Conservation (phyloP, 2,113 vertebrate species). For the Hypanus sabinus region DNA sequence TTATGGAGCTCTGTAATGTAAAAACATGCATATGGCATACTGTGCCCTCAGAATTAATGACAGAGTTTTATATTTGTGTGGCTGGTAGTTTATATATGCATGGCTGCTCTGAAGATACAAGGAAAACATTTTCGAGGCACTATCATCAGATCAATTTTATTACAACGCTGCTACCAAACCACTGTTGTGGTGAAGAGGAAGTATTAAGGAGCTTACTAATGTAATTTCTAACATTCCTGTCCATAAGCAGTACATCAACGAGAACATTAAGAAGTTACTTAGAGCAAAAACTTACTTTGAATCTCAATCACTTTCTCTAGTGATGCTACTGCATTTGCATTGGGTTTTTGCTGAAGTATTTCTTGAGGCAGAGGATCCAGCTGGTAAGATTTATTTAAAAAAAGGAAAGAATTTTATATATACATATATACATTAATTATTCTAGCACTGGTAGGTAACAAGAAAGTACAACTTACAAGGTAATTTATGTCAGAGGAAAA, state of each 20-base stretch:
- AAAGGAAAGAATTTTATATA: background rate
- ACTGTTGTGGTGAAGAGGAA: too few relatives aligned
- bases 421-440: background rate
- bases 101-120: background rate
- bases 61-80: background rate
- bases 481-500: background rate
- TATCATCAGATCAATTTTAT: background rate
- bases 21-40: background rate
- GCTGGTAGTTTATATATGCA: background rate
- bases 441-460: background rate
- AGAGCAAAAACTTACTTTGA: slow-evolving; percentile 68
- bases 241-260: background rate
- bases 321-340: slow-evolving; percentile 71
- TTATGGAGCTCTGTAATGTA: background rate
- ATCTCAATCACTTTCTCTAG: slow-evolving; percentile 83
- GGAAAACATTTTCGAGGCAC: background rate
- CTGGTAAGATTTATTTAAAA: slow-evolving; percentile 42
- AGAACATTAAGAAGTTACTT: background rate
- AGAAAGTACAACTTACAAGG: too few relatives aligned
- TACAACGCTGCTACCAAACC: background rate
- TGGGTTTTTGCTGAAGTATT: slow-evolving; percentile 78
- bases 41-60: background rate
- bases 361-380: slow-evolving; percentile 70
- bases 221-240: background rate
- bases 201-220: background rate